Base-by-base conservation (phyloP, 2,888 invertebrate species). In the Cerceris ruficornis region DNA sequence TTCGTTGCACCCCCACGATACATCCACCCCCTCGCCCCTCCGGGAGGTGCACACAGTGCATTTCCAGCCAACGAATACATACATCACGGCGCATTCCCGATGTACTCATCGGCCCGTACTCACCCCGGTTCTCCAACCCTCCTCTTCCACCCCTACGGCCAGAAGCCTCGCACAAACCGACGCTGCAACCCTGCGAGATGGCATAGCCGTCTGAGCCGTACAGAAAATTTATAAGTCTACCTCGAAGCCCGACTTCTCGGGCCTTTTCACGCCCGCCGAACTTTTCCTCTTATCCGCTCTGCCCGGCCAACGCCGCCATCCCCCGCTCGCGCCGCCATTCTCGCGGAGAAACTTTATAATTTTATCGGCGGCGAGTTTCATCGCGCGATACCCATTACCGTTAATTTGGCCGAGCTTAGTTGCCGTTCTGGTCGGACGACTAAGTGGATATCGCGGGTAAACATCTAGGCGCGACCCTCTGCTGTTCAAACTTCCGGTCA, bases 171-270 rank as follows among this genome's bases (percentile, higher is more conserved):
- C 46, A 14, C 9, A 49, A 61, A 58, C 46, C 65, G 41, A 41
- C 59, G 67, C 55, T 62, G 55, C 54, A 72, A 54, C 69, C 60
- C 46, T 58, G 76, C 62, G 76, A 42, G 73, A 77, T 60, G 71
- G 54, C 73, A 50, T 11, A 52, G 70, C 68, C 55, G 72, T 77
- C 75, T 61, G 79, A 65, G 61, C 52, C 59, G 68, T 17, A 67
- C 65, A 14, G 75, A 70, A 86, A 88, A 88, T 88, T 88, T 88
- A 88, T 88, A 87, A 87, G 87, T 86, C 88, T 84, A 43, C 72
- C 68, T n/a, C 66, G 71, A 67, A 80, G 73, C 70, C 41, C 75
- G 69, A 80, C 82, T 75, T 84, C 83, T 78, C 81, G 71, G 77
- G 72, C 77, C 81, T 82, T 77, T 79, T 81, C 81, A 79, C 75